Evolutionary conservation across 1,140 invertebrate genomes (phyloP), one percentile per base, ranked within the genome.

Genomic region (Tetranychus urticae): DNA sequence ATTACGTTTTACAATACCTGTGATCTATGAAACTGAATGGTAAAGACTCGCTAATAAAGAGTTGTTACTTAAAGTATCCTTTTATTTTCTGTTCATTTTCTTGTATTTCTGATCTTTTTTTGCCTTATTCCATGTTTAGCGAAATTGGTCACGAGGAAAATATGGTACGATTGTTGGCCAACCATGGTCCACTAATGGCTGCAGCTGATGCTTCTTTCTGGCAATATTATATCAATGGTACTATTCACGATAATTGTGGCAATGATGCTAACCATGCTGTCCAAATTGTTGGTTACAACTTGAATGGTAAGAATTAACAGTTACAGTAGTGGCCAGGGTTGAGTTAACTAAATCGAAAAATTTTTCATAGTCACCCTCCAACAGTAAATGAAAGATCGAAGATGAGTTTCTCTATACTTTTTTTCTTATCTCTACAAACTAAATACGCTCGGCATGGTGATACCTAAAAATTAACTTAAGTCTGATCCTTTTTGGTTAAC

Each of bases 141-240:
- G 80, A 81, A 60, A 75, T 81, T 3, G 76, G 75, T 12, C 68
- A 76, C 1, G 86, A 89, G 71, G 74, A 82, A 46, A 69, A 77
- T 58, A 77, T 91, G 35, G 64, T 88, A 47, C 64, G 73, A 57
- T 65, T 76, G 5, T 66, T 90, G 36, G 81, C 79, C 7, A 74
- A 69, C 48, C 78, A 82, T 68, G 86, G 86, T 2, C 87, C 86
- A 1, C 77, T 89, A 0, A 77, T 81, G 1, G 84, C 80, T 1
- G 83, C 83, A 0, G 82, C 89, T 0, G 88, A 90, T 73, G 86
- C 85, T 1, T 74, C 82, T 13, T 81, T 81, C 2, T 91, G 88
- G 88, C 84, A 88, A 69, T 82, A 87, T 70, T 90, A 90, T 70
- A 74, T 88, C 7, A 85, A 84, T 0, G 88, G 87, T 1, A 78